Base-by-base conservation (phyloP, 2,888 invertebrate genomes). In the Drosophila anomalata region DNA sequence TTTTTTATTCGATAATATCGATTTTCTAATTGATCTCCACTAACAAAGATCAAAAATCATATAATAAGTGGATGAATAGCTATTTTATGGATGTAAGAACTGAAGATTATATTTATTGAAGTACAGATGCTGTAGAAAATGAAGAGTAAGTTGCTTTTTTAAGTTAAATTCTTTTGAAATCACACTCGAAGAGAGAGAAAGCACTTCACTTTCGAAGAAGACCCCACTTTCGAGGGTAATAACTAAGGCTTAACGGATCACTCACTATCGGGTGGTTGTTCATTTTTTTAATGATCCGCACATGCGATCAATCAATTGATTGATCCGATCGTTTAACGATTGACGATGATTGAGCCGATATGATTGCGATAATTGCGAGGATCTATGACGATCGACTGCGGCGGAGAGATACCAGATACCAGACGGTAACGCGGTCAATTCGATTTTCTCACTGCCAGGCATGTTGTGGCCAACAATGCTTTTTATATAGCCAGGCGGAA, bases 401-500 rank as follows among this genome's bases (percentile, higher is more conserved):
- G 44, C 47, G 41, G 46, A 50, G 22, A 17, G 17, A 17, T 17
- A 17, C 17, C 17, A 17, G 54, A 44, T 36, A 14, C 6, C n/a
- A n/a, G 80, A 75, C 84, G 73, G 62, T 73, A 60, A 75, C 82
- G 74, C 82, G 81, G 68, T 81, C 68, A 74, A 78, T 78, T 75
- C 68, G 78, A 66, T 75, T 71, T 63, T 82, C 58, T 68, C 74
- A 87, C 82, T 87, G 87, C 68, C 68, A 57, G 65, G 66, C 74
- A 20, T 9, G 12, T 12, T 71, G 77, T 71, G 77, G 75, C 77
- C 63, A 71, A 77, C 80, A 80, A 87, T 79, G 78, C 76, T 73
- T 79, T 87, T 87, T 88, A 88, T 88, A 88, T 81, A 84, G 81
- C 72, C 67, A 77, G 75, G 85, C 87, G 84, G 89, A 88, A 84